Evolutionary conservation across 2,113 vertebrate genomes (phyloP), one percentile per base, ranked within the genome.

Genomic region (Myrmecophaga tridactyla): DNA sequence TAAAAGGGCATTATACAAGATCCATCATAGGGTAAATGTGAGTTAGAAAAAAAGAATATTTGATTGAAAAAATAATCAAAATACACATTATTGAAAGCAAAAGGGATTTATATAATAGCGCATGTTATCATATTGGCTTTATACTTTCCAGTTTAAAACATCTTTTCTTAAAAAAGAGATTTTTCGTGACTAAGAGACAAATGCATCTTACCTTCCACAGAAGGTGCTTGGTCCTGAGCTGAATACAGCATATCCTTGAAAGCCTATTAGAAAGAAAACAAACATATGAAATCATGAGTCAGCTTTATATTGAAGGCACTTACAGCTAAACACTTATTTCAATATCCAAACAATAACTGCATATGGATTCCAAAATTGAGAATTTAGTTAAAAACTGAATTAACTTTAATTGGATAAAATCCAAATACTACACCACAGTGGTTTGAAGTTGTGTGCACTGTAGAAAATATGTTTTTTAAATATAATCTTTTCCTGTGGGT

Each of bases 161-260:
- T 31, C 7, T 77, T 86, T 92, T 53, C 43, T 92, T 93, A 89
- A 75, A 96, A 95, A n/a, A 92, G 13, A 67, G 11, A 90, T 80
- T 92, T 97, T 96, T 95, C 89, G 56, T 83, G 94, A 97, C 83
- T 97, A 94, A 86, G 25, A 0, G 43, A 85, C 88, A 96, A 89
- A 96, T 34, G n/a, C 86, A 92, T 77, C 98, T 99, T 99, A 99
- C 99, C 99, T 99, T 99, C 99, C 98, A 99, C 98, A 98, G 99
- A 99, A 60, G 99, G 99, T 89, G 99, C 99, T 98, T 99, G 99
- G 98, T 99, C 99, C 98, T 99, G 99, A 97, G 99, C 99, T 34
- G 99, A 99, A 98, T 99, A 99, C 72, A 99, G 98, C 99, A 99
- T 99, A 96, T 99, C 99, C 97, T 99, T 99, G 98, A 99, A 99